Conservation (phyloP, 2,888 invertebrate species). For the Troilus luridus region DNA sequence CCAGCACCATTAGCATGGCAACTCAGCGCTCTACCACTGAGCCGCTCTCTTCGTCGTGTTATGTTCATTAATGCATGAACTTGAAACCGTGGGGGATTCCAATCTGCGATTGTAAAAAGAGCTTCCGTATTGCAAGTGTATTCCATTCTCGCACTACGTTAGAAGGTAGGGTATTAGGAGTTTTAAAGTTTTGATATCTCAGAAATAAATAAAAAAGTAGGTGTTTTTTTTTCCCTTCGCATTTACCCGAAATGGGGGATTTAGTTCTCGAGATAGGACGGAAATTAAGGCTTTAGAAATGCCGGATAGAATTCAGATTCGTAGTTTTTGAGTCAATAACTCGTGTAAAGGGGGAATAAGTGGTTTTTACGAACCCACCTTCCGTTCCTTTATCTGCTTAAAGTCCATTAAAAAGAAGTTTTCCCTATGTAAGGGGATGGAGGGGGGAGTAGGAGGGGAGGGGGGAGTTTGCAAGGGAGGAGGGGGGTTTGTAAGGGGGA, state of each 20-base stretch:
- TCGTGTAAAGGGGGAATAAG: conserved; percentile 55
- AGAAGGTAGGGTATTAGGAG: not conserved
- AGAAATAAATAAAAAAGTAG: not conserved
- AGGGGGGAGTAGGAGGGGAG: not conserved
- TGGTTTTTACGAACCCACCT: conserved; percentile 29
- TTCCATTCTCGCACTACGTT: not conserved
- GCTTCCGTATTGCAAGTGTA: too few species aligned
- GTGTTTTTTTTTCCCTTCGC: not conserved
- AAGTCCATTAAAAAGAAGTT: conserved; percentile 57
- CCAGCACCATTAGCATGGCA: too few species aligned
- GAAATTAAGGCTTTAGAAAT: conserved; percentile 50
- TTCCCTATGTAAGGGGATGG: not conserved
- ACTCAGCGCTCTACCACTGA: too few species aligned
- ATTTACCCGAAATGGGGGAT: conserved; percentile 3
- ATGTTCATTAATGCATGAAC: too few species aligned
- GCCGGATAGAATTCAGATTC: conserved; percentile 40
- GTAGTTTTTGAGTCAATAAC: conserved; percentile 54
- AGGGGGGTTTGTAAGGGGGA: not conserved
- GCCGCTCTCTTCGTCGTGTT: too few species aligned
- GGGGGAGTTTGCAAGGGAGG: too few species aligned
- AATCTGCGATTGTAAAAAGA: too few species aligned
- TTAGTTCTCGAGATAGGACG: not conserved
- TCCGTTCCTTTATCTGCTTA: conserved; percentile 52
- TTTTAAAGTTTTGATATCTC: not conserved
- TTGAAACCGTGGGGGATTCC: too few species aligned